Evolutionary conservation across 2,888 invertebrate genomes (phyloP), one percentile per base, ranked within the genome.

Genomic region (Amphipyra berbera): DNA sequence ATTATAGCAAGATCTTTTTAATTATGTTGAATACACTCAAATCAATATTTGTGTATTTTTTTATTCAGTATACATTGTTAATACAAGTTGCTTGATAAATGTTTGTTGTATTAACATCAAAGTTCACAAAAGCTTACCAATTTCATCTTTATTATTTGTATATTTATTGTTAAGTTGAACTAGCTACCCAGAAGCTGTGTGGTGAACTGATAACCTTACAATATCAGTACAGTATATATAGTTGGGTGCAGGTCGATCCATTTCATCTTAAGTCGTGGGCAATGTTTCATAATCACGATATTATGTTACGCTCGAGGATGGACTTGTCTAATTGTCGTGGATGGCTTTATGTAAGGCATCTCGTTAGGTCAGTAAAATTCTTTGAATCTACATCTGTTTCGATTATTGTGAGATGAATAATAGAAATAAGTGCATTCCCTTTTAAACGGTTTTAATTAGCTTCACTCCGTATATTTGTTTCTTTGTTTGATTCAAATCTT

Each of bases 191-290:
- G 85, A 82, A 85, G 81, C 66, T 76, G 73, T 76, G 78, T 21
- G 70, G 74, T 82, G 73, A 81, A 91, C 89, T 94, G 94, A 92
- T 92, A 88, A 87, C 81, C 81, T 85, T 78, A 68, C 69, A 79
- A 73, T 82, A 68, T 77, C 76, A 82, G 83, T 84, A 86, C 87
- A 86, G 86, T 94, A 92, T 94, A 90, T 94, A 94, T 94, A 94
- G 83, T 78, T 82, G 86, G 84, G 80, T 80, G 72, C 78, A 79
- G 78, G 88, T 90, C 87, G 90, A 91, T 92, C 90, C 90, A 92
- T 84, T 89, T 93, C 81, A 82, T 83, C 80, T 86, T 82, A 64
- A 86, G 77, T 88, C 89, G 90, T 90, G 89, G 83, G 73, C 74
- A 71, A 73, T 80, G 76, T 94, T 93, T 90, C 91, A 81, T 89